A percentile compares a stretch with the other conserved stretches of the same genome.
Evolutionary conservation across 2,888 invertebrate genomes (phyloP).

Genomic region (Icerya purchasi): DNA sequence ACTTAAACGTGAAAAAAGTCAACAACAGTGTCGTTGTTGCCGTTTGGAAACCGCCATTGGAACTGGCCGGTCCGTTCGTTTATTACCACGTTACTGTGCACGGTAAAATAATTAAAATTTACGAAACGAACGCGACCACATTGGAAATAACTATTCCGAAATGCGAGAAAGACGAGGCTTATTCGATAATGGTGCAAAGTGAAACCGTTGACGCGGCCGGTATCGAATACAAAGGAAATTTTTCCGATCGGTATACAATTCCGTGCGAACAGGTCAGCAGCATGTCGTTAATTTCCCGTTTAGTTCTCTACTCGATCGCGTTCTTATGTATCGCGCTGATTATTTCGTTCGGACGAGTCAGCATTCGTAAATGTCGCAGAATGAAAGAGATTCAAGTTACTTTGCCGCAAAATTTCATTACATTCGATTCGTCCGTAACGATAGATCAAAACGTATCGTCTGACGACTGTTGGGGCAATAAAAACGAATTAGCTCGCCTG

Average conservation of each 20-base stretch:
- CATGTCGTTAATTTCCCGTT: neutral
- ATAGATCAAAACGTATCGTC: too few relatives aligned
- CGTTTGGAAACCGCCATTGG: constrained; percentile 31
- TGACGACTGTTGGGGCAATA: neutral
- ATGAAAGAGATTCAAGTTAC: constrained; percentile 7
- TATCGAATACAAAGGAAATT: neutral
- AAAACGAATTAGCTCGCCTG: neutral
- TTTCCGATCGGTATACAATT: neutral
- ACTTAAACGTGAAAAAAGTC: constrained; percentile 26
- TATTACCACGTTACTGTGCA: neutral
- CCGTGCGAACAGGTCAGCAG: neutral
- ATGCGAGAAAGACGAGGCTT: neutral
- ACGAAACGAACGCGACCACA: neutral
- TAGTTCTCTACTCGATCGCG: neutral
- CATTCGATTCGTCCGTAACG: neutral
- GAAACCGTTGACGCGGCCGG: neutral
- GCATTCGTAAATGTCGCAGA: constrained; percentile 3
- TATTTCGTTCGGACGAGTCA: neutral
- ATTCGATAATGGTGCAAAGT: neutral
- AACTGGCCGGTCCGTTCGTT: constrained; percentile 33
- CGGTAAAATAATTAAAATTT: neutral
- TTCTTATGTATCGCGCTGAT: neutral
- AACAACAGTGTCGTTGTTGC: constrained; percentile 29
- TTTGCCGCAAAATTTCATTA: constrained; percentile 7
- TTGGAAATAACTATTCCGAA: neutral